A percentile compares a stretch with the other conserved stretches of the same genome.
Evolutionary conservation across 2,113 vertebrate species (phyloP).

Genomic region (Salminus brasiliensis): DNA sequence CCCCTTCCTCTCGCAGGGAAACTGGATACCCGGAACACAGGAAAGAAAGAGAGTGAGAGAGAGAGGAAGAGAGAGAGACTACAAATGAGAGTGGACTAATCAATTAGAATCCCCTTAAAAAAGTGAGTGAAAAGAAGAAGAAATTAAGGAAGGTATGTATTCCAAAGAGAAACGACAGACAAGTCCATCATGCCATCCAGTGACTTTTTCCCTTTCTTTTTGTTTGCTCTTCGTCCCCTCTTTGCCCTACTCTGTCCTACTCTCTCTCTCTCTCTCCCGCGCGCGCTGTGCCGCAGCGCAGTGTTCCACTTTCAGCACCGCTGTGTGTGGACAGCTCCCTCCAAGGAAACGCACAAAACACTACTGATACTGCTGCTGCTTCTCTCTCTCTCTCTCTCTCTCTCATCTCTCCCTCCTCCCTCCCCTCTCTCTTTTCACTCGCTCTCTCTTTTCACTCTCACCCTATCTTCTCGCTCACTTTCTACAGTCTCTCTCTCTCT

Average conservation of each 20-base stretch:
- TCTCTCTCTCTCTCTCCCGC: conserved; percentile 39
- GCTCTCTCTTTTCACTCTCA: neutral
- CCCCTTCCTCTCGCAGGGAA: conserved; percentile 30
- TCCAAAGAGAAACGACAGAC: conserved; percentile 14
- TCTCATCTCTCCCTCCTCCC: conserved; percentile 7
- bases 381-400: neutral
- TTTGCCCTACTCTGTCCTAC: conserved; percentile 43
- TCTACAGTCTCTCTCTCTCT: neutral
- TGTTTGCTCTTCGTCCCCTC: conserved; percentile 24
- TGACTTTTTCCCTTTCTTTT: conserved; percentile 32
- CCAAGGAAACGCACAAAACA: conserved; percentile 43
- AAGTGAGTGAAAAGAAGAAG: conserved; percentile 16
- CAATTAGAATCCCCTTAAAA: neutral
- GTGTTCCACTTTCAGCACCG: conserved; percentile 71
- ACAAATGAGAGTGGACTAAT: conserved; percentile 6
- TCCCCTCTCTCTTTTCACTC: neutral
- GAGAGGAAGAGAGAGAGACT: conserved; percentile 38
- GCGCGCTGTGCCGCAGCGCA: conserved; percentile 51
- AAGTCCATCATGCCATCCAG: conserved; percentile 18
- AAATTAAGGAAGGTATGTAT: conserved; percentile 11
- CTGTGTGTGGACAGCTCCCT: conserved; percentile 67
- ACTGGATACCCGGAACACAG: neutral
- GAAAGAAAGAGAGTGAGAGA: conserved; percentile 1
- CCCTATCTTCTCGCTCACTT: neutral
- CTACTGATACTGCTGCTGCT: conserved; percentile 11